Evolutionary conservation across 2,113 vertebrate species (phyloP), one percentile per base, ranked within the genome.

Genomic region (Rynchops niger): DNA sequence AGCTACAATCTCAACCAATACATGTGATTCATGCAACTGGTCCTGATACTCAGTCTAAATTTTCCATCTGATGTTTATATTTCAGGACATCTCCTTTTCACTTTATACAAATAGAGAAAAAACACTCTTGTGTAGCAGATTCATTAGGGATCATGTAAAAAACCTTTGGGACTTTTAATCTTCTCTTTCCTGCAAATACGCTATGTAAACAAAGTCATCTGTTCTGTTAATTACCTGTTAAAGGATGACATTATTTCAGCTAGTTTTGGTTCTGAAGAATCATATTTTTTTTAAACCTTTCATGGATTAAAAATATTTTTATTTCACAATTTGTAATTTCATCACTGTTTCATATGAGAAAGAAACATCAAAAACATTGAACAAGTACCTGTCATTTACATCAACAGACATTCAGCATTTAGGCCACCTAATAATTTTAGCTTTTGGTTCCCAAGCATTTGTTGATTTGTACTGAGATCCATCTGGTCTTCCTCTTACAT

Each of bases 381-480:
- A 95, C 45, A 56, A 93, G 86, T 81, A 96, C 94, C 71, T 97
- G 84, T 90, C 97, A 96, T 97, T 98, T 97, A 96, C 94, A 97
- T 94, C 90, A 98, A 97, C 97, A 98, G 97, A 97, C 98, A 98
- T 98, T 97, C 94, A 96, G 67, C 69, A 73, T 97, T 97, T 96
- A 97, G 92, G 67, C 87, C 92, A 94, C 77, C 85, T 97, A 98
- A 97, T 94, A 97, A 86, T 96, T 97, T 97, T 93, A 96, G 93
- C 91, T 97, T 97, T 98, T 84, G 95, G 94, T 98, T 98, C 97
- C 77, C 52, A 97, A 96, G 94, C 97, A 97, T 97, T 98, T 97
- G 52, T 96, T 98, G 88, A 97, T 96, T 94, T 88, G 42, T 96
- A 96, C 38, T 89, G 88, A 88, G 79, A 96, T 97, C 97, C 96